Evolutionary conservation across 1,140 invertebrate genomes (phyloP).

Genomic region (Teleopsis dalmanni): DNA sequence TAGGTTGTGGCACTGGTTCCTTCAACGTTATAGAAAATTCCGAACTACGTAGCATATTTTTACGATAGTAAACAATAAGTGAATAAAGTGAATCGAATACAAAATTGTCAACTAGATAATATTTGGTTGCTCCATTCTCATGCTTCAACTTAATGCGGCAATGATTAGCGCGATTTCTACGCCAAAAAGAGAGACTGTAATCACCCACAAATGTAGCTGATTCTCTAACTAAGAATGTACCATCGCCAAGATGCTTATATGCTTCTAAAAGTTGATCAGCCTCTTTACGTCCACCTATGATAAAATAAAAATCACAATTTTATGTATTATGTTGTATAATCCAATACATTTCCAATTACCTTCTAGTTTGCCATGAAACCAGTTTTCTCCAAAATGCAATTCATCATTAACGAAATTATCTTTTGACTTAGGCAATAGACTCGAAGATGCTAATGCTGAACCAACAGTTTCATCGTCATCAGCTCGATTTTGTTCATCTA

Average conservation of each 20-base stretch:
- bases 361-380: constrained; percentile 87
- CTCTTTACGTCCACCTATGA: constrained; percentile 54
- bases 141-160: constrained; percentile 85
- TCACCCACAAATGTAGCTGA: constrained; percentile 95
- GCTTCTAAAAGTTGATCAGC: constrained; percentile 61
- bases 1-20: constrained; percentile 90
- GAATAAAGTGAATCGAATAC: constrained; percentile 90
- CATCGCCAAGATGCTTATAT: constrained; percentile 84
- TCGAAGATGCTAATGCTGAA: constrained; percentile 14
- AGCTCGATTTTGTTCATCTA: constrained; percentile 45
- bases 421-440: constrained; percentile 35
- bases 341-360: constrained; percentile 28
- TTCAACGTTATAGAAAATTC: constrained; percentile 81
- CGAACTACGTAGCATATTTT: constrained; percentile 76
- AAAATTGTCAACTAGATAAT: constrained; percentile 82
- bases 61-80: constrained; percentile 84
- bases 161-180: constrained; percentile 82
- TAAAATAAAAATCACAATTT: neutral
- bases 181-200: constrained; percentile 92
- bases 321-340: neutral
- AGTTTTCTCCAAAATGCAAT: constrained; percentile 88
- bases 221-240: constrained; percentile 89
- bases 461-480: constrained; percentile 48
- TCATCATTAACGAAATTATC: constrained; percentile 60
- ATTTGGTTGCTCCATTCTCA: constrained; percentile 81